Evolutionary conservation across 2,797 vertebrate genomes (phyloP).

Genomic region (Onychomys arenicola): DNA sequence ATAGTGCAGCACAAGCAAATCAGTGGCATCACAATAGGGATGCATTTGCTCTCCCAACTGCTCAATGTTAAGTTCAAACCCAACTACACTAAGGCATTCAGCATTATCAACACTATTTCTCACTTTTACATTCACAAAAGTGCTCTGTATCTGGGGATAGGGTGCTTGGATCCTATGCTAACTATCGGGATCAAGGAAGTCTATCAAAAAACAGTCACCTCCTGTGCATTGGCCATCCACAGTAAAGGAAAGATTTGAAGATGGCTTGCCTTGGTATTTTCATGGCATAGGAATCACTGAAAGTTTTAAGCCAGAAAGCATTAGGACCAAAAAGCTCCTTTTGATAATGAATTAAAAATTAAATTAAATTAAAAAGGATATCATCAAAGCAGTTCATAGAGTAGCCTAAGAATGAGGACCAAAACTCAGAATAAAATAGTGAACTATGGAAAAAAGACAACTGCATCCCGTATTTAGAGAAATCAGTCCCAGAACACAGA

Average conservation of each 20-base stretch:
- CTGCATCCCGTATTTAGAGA: not conserved
- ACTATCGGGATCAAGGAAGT: not conserved
- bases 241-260: not conserved
- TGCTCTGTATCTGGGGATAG: not conserved
- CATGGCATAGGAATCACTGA: not conserved
- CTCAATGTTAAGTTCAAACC: constrained; percentile 5
- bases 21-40: not conserved
- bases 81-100: not conserved
- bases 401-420: not conserved
- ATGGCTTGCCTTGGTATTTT: not conserved
- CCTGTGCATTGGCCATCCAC: not conserved
- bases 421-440: not conserved
- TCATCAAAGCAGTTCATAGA: not conserved
- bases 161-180: not conserved
- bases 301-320: not conserved
- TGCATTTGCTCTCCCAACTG: not conserved
- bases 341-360: not conserved
- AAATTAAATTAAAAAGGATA: not conserved
- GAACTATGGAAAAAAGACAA: not conserved
- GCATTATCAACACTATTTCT: not conserved
- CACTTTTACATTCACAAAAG: not conserved
- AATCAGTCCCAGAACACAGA: not conserved
- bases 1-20: not conserved
- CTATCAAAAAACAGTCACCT: not conserved
- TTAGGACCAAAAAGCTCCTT: not conserved